Conservation (phyloP, 2,113 vertebrate species). For the Odontesthes bonariensis region DNA sequence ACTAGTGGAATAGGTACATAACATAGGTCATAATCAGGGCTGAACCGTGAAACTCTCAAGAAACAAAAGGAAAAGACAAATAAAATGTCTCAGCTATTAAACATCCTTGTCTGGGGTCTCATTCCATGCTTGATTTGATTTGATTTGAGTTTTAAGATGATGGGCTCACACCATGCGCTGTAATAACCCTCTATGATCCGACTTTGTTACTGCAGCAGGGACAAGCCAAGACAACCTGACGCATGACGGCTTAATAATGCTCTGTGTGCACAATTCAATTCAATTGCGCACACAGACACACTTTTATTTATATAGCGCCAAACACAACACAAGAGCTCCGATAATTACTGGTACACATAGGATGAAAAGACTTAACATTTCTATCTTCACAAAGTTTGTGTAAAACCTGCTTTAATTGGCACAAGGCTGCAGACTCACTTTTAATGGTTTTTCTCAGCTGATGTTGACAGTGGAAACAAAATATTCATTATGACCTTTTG, state of each 20-base stretch:
- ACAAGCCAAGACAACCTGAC: conserved; percentile 1
- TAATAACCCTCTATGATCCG: not conserved
- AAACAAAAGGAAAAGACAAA: no score
- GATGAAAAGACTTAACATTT: not conserved
- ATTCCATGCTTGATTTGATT: no score
- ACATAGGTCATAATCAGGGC: no score
- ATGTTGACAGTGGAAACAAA: conserved; percentile 25
- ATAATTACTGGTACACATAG: conserved; percentile 15
- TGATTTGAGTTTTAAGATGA: no score
- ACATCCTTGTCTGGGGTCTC: no score
- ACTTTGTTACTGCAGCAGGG: conserved; percentile 16
- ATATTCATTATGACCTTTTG: conserved; percentile 17
- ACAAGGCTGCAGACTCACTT: conserved; percentile 5
- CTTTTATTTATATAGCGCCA: no score
- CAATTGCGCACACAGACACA: no score
- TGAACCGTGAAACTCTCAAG: no score
- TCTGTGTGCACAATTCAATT: not conserved
- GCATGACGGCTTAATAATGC: conserved; percentile 19
- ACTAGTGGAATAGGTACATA: no score
- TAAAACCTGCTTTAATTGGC: conserved; percentile 25
- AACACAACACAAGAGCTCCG: not conserved
- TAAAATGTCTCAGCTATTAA: no score
- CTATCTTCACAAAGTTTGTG: conserved; percentile 17
- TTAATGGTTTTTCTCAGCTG: conserved; percentile 29
- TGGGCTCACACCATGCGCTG: no score